A percentile compares a stretch with the other conserved stretches of the same genome.
Evolutionary conservation across 2,113 vertebrate genomes (phyloP).

Genomic region (Hypomesus transpacificus): DNA sequence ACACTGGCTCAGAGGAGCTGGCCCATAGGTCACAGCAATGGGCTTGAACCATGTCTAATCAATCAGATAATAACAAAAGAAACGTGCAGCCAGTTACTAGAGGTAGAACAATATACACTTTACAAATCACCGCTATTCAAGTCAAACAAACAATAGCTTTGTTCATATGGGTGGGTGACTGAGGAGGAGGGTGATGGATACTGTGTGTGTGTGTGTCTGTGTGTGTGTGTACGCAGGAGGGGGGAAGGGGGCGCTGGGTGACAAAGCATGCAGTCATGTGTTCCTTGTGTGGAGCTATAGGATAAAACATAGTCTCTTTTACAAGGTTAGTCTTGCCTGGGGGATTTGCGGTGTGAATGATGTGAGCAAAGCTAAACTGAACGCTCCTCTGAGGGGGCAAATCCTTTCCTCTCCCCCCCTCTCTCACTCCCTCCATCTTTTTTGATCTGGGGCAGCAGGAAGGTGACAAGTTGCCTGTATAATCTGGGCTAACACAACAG

Average conservation of each 20-base stretch:
- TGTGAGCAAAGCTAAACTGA: constrained; percentile 37
- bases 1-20: too few species aligned
- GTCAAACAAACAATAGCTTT: constrained; percentile 27
- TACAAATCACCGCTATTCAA: too few species aligned
- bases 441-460: constrained; percentile 42
- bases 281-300: constrained; percentile 51
- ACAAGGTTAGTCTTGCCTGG: constrained; percentile 30
- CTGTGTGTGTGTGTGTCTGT: neutral
- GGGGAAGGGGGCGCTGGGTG: constrained; percentile 17
- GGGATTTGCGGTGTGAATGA: constrained; percentile 25
- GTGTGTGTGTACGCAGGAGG: neutral
- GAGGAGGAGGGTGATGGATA: neutral
- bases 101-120: too few species aligned
- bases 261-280: constrained; percentile 41
- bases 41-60: too few species aligned
- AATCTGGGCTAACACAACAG: constrained; percentile 45
- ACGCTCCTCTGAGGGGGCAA: constrained; percentile 41
- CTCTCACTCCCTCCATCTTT: constrained; percentile 19
- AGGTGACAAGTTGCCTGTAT: constrained; percentile 47
- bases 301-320: constrained; percentile 45
- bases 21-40: too few species aligned
- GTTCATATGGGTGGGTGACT: constrained; percentile 1
- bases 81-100: too few species aligned
- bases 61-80: too few species aligned
- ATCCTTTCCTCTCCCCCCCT: constrained; percentile 21